Evolutionary conservation across 1,140 invertebrate genomes (phyloP).

Genomic region (Drosophila sechellia): DNA sequence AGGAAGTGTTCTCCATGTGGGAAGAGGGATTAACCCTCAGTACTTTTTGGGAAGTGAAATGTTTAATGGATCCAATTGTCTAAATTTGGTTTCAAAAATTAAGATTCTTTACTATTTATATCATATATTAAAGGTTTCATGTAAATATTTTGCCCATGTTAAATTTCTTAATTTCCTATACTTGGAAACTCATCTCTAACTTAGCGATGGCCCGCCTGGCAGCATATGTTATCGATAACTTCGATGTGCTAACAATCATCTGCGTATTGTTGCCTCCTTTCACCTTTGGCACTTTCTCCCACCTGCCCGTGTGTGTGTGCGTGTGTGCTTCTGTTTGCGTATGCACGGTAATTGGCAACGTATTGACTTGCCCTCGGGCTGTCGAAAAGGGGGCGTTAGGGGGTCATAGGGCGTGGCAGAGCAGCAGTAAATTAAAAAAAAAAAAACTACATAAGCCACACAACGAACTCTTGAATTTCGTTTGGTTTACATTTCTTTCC

Average conservation of each 20-base stretch:
- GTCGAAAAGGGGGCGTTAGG: slow-evolving; percentile 6
- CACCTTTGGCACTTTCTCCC: not conserved
- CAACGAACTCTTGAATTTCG: slow-evolving; percentile 10
- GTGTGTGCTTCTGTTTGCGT: slow-evolving; percentile 11
- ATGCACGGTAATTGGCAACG: slow-evolving; percentile 57
- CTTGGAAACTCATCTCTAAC: not conserved
- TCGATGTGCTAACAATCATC: slow-evolving; percentile 25
- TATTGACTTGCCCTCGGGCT: slow-evolving; percentile 48
- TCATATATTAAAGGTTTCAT: no score
- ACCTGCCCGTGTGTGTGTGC: not conserved
- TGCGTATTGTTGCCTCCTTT: slow-evolving; percentile 31
- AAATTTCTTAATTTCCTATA: not conserved
- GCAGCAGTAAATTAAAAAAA: slow-evolving; percentile 53
- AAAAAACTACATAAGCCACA: slow-evolving; percentile 28
- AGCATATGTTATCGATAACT: slow-evolving; percentile 28
- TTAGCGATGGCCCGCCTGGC: not conserved
- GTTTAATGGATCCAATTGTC: no score
- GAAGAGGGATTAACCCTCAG: not conserved
- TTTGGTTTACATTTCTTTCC: slow-evolving; percentile 23
- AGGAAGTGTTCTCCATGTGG: not conserved
- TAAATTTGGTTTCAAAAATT: no score
- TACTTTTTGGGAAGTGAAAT: not conserved
- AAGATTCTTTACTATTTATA: no score
- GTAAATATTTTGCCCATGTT: no score
- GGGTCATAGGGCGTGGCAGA: slow-evolving; percentile 16